Evolutionary conservation across 30 jellyfish, hydroid and myxozoan genomes (phyloP).

Genomic region (Aurelia coerulea): DNA sequence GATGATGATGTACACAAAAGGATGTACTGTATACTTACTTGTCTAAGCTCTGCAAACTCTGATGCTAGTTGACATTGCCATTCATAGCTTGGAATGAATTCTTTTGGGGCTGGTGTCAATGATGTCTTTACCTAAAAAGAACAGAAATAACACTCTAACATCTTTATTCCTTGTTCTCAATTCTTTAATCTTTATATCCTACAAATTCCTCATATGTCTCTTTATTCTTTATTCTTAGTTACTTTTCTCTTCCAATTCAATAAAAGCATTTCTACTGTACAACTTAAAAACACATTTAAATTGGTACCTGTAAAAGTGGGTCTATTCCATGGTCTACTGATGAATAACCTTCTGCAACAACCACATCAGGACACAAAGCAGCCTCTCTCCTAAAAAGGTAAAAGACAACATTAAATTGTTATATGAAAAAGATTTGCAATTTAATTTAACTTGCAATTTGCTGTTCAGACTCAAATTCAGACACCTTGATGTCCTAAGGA

Average conservation of each 20-base stretch:
- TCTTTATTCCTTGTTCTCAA: no score
- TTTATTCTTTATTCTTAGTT: no score
- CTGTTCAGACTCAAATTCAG: no score
- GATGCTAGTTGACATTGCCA: constrained; percentile 66
- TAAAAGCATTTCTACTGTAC: no score
- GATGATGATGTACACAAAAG: no score
- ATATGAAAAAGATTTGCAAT: not conserved
- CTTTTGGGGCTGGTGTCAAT: constrained; percentile 55
- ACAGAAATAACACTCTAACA: not conserved
- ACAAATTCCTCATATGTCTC: no score
- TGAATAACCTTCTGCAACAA: constrained; percentile 45
- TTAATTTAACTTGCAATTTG: not conserved
- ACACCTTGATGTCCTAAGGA: no score
- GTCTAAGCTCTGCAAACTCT: constrained; percentile 60
- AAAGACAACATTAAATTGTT: not conserved
- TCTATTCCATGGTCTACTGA: not conserved
- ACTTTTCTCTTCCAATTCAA: no score
- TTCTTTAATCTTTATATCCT: no score
- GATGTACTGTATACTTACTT: not conserved
- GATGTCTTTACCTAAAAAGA: constrained; percentile 23
- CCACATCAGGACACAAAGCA: constrained; percentile 66
- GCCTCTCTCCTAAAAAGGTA: constrained; percentile 46
- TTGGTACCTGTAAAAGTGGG: no score
- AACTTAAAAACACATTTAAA: no score
- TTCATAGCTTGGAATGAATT: constrained; percentile 35